These are phyloP conservation scores for Engystomops pustulosus DNA, from an alignment of 2,113 vertebrate species.

Conservation along the genomic window DNA sequence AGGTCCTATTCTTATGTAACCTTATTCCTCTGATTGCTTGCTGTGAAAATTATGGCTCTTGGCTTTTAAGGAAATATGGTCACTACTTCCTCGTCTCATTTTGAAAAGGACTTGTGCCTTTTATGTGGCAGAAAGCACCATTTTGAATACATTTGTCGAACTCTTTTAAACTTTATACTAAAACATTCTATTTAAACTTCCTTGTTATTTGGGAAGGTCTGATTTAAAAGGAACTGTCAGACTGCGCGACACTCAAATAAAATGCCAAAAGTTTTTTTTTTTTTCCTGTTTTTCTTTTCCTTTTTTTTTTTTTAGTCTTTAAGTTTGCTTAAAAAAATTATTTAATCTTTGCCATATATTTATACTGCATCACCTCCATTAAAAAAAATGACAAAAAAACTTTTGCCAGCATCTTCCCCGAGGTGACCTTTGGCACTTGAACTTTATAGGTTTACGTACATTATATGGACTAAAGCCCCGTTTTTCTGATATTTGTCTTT, in stretches of 20 bases:
- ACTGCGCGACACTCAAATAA: slow-evolving; percentile 39
- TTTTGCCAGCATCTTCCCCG: neutral
- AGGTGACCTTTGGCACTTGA: neutral
- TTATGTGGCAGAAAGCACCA: slow-evolving; percentile 47
- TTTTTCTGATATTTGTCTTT: too few relatives aligned
- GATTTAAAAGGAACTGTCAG: slow-evolving; percentile 49
- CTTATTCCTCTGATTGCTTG: slow-evolving; percentile 45
- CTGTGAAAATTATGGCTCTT: slow-evolving; percentile 59
- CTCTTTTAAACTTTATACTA: slow-evolving; percentile 59
- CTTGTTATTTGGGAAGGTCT: slow-evolving; percentile 36
- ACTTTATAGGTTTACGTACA: neutral
- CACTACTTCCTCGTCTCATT: slow-evolving; percentile 56
- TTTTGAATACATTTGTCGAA: slow-evolving; percentile 60
- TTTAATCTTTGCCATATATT: neutral
- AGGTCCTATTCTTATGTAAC: slow-evolving; percentile 49
- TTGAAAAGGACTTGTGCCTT: slow-evolving; percentile 39
- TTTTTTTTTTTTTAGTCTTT: neutral
- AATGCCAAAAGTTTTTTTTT: neutral
- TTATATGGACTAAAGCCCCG: too few relatives aligned
- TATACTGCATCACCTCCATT: neutral
- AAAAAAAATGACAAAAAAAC: too few relatives aligned
- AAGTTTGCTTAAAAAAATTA: slow-evolving; percentile 4
- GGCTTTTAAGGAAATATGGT: slow-evolving; percentile 57
- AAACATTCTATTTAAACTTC: slow-evolving; percentile 58
- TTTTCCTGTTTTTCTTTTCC: neutral